These are phyloP conservation scores for Onychomys arenicola DNA, from an alignment of 2,797 vertebrate genomes.

Conservation along the genomic window DNA sequence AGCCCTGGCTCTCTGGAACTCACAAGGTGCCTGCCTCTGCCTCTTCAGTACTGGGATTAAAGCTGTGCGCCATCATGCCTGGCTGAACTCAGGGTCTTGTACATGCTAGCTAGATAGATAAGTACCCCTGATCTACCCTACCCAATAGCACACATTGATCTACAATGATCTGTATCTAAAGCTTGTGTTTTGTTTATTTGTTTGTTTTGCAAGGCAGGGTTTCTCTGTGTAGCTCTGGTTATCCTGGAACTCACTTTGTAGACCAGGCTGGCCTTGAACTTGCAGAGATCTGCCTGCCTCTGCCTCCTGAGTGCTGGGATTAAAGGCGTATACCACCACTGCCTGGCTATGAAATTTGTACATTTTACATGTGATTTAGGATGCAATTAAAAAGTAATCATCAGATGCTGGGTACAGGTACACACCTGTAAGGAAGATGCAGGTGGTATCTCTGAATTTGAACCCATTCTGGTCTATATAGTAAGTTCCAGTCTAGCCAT, in stretches of 20 bases:
- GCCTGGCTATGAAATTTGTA: background rate
- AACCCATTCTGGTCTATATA: background rate
- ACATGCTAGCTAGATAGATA: background rate
- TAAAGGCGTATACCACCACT: background rate
- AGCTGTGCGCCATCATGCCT: background rate
- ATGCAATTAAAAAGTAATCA: constrained; percentile 36
- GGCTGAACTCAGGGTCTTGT: background rate
- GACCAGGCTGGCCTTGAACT: background rate
- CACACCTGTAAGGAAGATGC: background rate
- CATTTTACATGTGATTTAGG: constrained; percentile 45
- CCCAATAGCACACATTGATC: background rate
- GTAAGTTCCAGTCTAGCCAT: background rate
- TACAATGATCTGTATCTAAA: background rate
- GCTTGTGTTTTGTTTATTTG: background rate
- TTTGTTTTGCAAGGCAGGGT: background rate
- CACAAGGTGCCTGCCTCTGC: background rate
- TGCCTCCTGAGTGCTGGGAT: background rate
- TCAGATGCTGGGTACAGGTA: background rate
- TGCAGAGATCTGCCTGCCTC: background rate
- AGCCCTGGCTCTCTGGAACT: background rate
- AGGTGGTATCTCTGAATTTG: background rate
- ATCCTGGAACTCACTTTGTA: background rate
- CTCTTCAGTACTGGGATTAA: background rate
- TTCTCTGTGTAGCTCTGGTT: background rate
- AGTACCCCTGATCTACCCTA: background rate